Percentiles rank a stretch among this genome's conserved stretches.
These are phyloP conservation scores for Pissodes strobi DNA, from an alignment of 1,140 invertebrate species.

Conservation along the genomic window DNA sequence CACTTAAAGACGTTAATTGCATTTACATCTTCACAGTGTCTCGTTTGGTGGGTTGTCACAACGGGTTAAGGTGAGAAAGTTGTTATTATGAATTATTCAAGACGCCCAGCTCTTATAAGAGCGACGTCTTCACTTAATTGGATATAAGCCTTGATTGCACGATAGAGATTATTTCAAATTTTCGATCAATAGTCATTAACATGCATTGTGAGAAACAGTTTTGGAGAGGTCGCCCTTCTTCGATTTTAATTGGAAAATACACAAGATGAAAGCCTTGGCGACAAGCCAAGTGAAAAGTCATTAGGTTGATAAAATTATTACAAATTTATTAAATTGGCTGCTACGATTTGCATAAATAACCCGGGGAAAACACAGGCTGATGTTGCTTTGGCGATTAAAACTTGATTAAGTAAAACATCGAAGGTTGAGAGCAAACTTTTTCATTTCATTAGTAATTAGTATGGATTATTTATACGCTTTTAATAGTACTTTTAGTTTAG, in stretches of 20 bases:
- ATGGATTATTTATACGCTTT: too few species aligned
- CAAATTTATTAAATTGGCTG: not conserved
- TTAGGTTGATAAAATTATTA: slow-evolving; percentile 13
- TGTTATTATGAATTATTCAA: slow-evolving; percentile 54
- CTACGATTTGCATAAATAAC: not conserved
- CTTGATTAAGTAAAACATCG: too few species aligned
- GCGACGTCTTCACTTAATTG: slow-evolving; percentile 34
- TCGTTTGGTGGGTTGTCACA: slow-evolving; percentile 51
- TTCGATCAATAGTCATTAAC: slow-evolving; percentile 34
- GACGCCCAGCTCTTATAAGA: slow-evolving; percentile 23
- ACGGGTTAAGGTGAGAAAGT: slow-evolving; percentile 53
- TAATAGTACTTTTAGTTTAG: too few species aligned
- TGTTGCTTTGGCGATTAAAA: too few species aligned
- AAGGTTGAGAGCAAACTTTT: too few species aligned
- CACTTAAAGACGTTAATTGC: slow-evolving; percentile 53
- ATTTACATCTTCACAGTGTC: slow-evolving; percentile 54
- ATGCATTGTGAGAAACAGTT: slow-evolving; percentile 34
- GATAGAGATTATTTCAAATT: slow-evolving; percentile 32
- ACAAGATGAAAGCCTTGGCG: slow-evolving; percentile 12
- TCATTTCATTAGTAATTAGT: too few species aligned
- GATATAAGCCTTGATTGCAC: slow-evolving; percentile 34
- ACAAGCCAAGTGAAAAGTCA: not conserved
- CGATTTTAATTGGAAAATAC: slow-evolving; percentile 31
- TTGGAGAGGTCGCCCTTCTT: slow-evolving; percentile 19
- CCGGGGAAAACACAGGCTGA: too few species aligned